Percentiles rank a stretch among this genome's conserved stretches.
Conservation (phyloP, 2,113 vertebrate genomes). For the Zosterops hypoxanthus region DNA sequence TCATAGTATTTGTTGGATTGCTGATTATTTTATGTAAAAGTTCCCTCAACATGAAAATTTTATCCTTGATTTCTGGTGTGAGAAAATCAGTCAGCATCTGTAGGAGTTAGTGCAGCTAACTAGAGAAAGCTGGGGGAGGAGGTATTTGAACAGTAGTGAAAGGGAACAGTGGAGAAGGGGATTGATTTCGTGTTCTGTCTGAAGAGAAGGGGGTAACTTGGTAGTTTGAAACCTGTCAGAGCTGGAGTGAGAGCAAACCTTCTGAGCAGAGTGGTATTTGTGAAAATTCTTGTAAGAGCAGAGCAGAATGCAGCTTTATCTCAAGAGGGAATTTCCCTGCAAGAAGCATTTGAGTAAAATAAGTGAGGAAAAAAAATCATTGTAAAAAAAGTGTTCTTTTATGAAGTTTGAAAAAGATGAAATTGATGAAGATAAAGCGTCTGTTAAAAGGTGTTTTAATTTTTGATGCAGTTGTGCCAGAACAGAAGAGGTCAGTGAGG, state of each 20-base stretch:
- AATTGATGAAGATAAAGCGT: not conserved
- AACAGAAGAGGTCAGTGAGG: not conserved
- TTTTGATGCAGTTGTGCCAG: slow-evolving; percentile 10
- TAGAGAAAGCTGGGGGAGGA: not conserved
- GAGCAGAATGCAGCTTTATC: not conserved
- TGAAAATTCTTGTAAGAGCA: not conserved
- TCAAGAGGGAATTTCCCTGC: not conserved
- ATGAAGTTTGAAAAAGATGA: not conserved
- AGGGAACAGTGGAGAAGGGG: not conserved
- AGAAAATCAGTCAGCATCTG: not conserved
- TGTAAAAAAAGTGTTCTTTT: not conserved
- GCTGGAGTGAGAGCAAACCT: not conserved
- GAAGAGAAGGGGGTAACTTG: not conserved
- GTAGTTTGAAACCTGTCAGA: not conserved
- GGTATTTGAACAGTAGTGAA: not conserved
- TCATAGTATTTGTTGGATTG: not conserved
- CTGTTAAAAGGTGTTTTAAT: not conserved
- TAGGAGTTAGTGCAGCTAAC: not conserved
- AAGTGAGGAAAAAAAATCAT: not conserved
- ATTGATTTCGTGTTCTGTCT: not conserved
- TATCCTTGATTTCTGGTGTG: not conserved
- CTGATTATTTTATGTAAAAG: not conserved
- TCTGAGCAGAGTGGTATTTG: not conserved
- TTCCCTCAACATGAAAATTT: not conserved
- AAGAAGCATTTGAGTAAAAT: not conserved